A percentile compares a stretch with the other conserved stretches of the same genome.
These are phyloP conservation scores for Eristalis intricaria DNA, from an alignment of 2,888 invertebrate species.

Conservation along the genomic window DNA sequence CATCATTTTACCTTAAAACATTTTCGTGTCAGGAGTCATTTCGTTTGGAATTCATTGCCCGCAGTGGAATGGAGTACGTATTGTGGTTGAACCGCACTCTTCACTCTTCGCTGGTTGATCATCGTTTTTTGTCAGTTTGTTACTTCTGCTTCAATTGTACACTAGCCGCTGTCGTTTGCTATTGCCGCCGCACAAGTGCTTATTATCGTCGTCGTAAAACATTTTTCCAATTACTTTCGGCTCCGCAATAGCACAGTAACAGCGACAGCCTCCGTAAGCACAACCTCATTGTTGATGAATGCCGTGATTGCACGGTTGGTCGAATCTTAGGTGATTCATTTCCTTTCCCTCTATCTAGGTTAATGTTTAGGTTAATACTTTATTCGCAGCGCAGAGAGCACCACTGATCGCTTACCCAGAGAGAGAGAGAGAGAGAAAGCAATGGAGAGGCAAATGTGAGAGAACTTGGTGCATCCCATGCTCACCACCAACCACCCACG, in stretches of 20 bases:
- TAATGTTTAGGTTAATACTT: slow-evolving; percentile 37
- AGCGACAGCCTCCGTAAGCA: neutral
- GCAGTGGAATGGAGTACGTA: neutral
- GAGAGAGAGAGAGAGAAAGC: neutral
- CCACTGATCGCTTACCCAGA: neutral
- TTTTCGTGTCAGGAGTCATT: neutral
- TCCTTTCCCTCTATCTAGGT: slow-evolving; percentile 35
- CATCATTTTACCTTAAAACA: neutral
- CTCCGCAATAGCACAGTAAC: neutral
- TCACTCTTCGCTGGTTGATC: neutral
- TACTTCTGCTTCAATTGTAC: slow-evolving; percentile 18
- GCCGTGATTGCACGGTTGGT: slow-evolving; percentile 25
- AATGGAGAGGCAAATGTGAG: neutral
- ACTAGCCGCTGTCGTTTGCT: neutral
- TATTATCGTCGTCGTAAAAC: slow-evolving; percentile 36
- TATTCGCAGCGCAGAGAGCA: neutral
- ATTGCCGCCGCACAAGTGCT: slow-evolving; percentile 11
- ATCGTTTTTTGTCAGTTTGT: neutral
- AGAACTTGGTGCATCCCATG: neutral
- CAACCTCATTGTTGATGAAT: slow-evolving; percentile 30
- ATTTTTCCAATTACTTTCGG: slow-evolving; percentile 27
- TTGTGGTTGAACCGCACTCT: neutral
- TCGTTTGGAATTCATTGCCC: neutral
- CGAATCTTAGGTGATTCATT: slow-evolving; percentile 28
- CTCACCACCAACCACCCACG: neutral